These are phyloP conservation scores for Oryzias dopingdopingensis DNA, from an alignment of 2,797 vertebrate species.

Conservation along the genomic window DNA sequence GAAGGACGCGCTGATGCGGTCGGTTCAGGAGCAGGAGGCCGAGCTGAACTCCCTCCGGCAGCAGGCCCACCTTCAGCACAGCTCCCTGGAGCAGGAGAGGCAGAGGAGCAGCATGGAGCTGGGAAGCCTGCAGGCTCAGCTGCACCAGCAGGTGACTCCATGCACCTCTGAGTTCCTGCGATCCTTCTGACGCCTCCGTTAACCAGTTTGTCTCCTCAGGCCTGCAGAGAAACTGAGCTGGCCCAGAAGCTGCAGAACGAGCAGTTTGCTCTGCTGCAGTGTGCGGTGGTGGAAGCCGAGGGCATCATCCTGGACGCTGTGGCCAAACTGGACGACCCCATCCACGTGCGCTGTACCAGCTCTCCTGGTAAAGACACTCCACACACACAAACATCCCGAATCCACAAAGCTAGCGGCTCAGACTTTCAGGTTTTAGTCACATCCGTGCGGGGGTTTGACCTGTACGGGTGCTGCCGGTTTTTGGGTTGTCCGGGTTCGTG, in stretches of 20 bases:
- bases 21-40: conserved; percentile 64
- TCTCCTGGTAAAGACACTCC: conserved; percentile 80
- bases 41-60: conserved; percentile 73
- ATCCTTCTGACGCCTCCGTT: too few relatives aligned
- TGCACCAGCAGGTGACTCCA: conserved; percentile 78
- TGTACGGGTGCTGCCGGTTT: too few relatives aligned
- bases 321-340: conserved; percentile 85
- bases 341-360: conserved; percentile 84
- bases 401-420: too few relatives aligned
- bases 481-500: too few relatives aligned
- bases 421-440: too few relatives aligned
- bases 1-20: conserved; percentile 66
- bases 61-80: conserved; percentile 73
- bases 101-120: conserved; percentile 64
- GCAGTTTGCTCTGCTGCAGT: conserved; percentile 81
- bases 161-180: not conserved
- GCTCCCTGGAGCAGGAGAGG: conserved; percentile 69
- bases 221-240: conserved; percentile 66
- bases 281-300: conserved; percentile 81
- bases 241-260: conserved; percentile 75
- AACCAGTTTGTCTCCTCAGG: conserved; percentile 61
- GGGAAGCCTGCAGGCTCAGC: conserved; percentile 59
- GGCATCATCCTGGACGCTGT: conserved; percentile 87
- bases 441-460: too few relatives aligned
- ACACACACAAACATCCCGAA: too few relatives aligned